Percentiles rank a stretch among this genome's conserved stretches.
These are phyloP conservation scores for Orbicella faveolata DNA, from an alignment of 64 coral and sea anemone species.

Conservation along the genomic window DNA sequence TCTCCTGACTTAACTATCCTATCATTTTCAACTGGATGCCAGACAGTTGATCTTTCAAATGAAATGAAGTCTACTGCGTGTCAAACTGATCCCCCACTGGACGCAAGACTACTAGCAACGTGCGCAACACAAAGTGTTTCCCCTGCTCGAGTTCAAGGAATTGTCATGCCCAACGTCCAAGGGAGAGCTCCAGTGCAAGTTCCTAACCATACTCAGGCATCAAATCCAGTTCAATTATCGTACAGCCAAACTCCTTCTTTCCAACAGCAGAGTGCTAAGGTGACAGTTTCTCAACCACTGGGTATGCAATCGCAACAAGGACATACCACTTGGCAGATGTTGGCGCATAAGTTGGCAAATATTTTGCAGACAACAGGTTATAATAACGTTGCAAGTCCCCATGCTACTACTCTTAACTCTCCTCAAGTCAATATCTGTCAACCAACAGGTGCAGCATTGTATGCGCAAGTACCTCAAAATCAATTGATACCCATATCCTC, in stretches of 20 bases:
- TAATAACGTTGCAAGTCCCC: neutral
- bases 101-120: neutral
- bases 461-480: neutral
- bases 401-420: neutral
- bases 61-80: neutral
- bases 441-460: neutral
- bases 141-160: neutral
- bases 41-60: slow-evolving; percentile 9
- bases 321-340: neutral
- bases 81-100: neutral
- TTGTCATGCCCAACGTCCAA: neutral
- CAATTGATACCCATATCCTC: neutral
- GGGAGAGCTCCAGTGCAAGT: neutral
- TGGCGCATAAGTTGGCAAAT: neutral
- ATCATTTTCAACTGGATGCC: slow-evolving; percentile 7
- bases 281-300: neutral
- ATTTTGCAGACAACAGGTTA: neutral
- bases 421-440: neutral
- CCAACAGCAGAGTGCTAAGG: neutral
- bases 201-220: neutral
- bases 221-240: neutral
- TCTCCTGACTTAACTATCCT: neutral
- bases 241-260: neutral
- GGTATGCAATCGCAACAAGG: neutral
- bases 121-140: neutral